Base-by-base conservation (phyloP, 2,113 vertebrate genomes). In the Cottus gobio region DNA sequence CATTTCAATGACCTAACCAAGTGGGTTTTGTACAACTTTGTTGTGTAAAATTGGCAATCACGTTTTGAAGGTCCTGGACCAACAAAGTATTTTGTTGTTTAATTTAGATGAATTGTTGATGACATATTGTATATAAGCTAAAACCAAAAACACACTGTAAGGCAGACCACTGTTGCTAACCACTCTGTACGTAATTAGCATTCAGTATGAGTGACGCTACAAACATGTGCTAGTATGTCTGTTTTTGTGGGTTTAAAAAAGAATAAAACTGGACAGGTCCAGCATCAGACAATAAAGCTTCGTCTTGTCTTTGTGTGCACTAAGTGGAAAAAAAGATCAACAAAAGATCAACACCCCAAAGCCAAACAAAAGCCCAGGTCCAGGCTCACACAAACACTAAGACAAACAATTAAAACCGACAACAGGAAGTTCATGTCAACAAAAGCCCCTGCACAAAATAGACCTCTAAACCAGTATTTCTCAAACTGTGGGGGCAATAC, bases 401-500 rank as follows among this genome's bases (percentile, higher is more conserved):
- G 9, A 36, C 3, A 61, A 84, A 69, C 34, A 58, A 68, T 46
- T 30, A 67, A 15, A 66, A 56, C 24, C 30, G 58, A 48, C n/a
- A 79, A 50, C 56, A 75, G 37, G 31, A 72, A 7, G 70, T 0
- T 72, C 26, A 66, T 3, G 1, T 71, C 13, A 68, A 64, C 72
- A 57, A 30, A 68, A 71, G 18, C 64, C 26, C 18, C 31, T 13
- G 22, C 34, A 54, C 26, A 52, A 2, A 60, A 16, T 31, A 0
- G 10, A 37, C 12, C 52, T 36, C 67, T 22, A 37, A 46, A 44
- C 67, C n/a, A n/a, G n/a, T n/a, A n/a, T n/a, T n/a, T n/a, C n/a
- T n/a, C n/a, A n/a, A n/a, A n/a, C n/a, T n/a, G n/a, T n/a, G n/a
- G n/a, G n/a, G n/a, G n/a, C n/a, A n/a, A n/a, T n/a, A n/a, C n/a